phyloP scores from a whole-genome alignment of 2,888 invertebrate species.

The Chalcosyrphus nemorum region DNA sequence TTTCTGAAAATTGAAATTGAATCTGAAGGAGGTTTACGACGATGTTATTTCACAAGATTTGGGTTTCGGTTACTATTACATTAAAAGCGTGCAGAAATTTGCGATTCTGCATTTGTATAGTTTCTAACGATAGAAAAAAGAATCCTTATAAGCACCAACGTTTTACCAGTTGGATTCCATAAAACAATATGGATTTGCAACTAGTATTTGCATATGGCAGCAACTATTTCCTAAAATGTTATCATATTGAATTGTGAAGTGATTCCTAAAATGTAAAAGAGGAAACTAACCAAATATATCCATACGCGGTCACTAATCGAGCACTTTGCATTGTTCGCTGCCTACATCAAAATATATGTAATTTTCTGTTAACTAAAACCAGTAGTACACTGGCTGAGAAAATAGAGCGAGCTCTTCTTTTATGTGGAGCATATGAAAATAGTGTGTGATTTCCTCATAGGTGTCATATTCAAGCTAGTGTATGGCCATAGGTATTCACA shows the following conservation, averaged over 20 bases:
- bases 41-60: no score
- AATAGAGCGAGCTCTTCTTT: constrained; percentile 49
- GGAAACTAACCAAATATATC: constrained; percentile 43
- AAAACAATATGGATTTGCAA: no score
- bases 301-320: constrained; percentile 42
- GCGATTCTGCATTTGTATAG: no score
- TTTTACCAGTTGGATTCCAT: no score
- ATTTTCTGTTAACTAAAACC: constrained; percentile 25
- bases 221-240: constrained; percentile 25
- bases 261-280: constrained; percentile 1
- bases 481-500: constrained; percentile 18
- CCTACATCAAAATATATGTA: constrained; percentile 29
- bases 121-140: no score
- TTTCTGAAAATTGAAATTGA: no score
- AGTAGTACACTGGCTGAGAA: constrained; percentile 34
- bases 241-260: not conserved
- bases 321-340: constrained; percentile 52
- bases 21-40: no score
- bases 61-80: no score
- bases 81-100: no score
- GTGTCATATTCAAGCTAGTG: constrained; percentile 27
- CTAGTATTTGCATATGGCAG: no score
- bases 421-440: constrained; percentile 26
- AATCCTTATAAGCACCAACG: no score
- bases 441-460: constrained; percentile 23